These are phyloP conservation scores for Netelia fuscicornis DNA, from an alignment of 2,888 invertebrate species.

Conservation along the genomic window DNA sequence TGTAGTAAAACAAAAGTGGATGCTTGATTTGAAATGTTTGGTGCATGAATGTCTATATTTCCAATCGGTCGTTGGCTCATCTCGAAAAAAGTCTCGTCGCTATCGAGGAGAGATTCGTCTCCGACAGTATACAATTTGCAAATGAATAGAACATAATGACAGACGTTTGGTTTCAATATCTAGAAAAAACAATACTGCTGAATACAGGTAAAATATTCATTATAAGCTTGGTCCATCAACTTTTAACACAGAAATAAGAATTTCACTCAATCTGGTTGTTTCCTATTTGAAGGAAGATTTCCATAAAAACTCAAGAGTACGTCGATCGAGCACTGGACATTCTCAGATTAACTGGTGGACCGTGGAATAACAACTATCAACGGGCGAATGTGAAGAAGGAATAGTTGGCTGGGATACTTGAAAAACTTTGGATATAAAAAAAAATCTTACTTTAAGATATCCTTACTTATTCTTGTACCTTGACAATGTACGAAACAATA, in stretches of 20 bases:
- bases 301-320: constrained; percentile 85
- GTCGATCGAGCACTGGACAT: constrained; percentile 86
- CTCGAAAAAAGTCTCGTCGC: constrained; percentile 87
- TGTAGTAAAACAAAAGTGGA: background rate
- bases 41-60: constrained; percentile 70
- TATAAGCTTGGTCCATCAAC: background rate
- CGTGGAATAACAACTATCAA: constrained; percentile 85
- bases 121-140: constrained; percentile 88
- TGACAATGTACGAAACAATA: constrained; percentile 18
- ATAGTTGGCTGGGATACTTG: constrained; percentile 82
- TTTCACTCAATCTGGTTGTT: constrained; percentile 6
- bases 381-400: constrained; percentile 85
- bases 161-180: constrained; percentile 87
- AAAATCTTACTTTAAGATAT: constrained; percentile 23
- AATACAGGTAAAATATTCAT: constrained; percentile 74
- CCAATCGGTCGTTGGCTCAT: constrained; percentile 81
- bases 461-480: background rate
- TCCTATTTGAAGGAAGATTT: constrained; percentile 84
- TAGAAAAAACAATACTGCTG: constrained; percentile 77
- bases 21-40: constrained; percentile 13
- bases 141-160: constrained; percentile 89
- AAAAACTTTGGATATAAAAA: constrained; percentile 71
- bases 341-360: constrained; percentile 86
- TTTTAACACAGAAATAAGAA: background rate
- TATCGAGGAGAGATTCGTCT: constrained; percentile 88